Percentiles rank a stretch among this genome's conserved stretches.
These are phyloP conservation scores for Ophioninae sp. DNA, from an alignment of 2,888 invertebrate genomes.

Conservation along the genomic window DNA sequence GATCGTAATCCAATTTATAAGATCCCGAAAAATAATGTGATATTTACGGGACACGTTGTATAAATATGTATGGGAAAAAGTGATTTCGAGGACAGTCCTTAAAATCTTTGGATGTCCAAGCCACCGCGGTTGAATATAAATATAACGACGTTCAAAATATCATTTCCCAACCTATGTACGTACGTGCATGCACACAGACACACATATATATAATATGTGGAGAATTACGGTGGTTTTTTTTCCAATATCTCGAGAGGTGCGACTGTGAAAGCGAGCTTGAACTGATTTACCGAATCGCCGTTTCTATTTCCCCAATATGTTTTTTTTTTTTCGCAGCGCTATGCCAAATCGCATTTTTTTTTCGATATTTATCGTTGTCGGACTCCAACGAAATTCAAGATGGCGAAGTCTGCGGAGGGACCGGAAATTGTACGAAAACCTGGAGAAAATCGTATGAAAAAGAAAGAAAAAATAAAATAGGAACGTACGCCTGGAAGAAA, in stretches of 20 bases:
- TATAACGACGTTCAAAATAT: neutral
- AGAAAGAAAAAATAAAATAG: neutral
- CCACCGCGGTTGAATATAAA: neutral
- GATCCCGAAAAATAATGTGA: too few species aligned
- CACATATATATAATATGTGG: neutral
- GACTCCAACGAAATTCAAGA: neutral
- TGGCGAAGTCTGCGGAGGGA: neutral
- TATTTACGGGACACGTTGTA: too few species aligned
- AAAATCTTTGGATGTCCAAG: neutral
- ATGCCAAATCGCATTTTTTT: neutral
- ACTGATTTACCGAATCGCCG: slow-evolving; percentile 33
- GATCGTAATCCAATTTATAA: too few species aligned
- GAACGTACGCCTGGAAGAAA: neutral
- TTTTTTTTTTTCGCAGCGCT: neutral
- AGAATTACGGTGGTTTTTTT: slow-evolving; percentile 4
- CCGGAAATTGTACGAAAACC: neutral
- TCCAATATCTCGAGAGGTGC: slow-evolving; percentile 26
- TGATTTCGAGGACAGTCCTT: neutral
- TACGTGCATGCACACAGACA: neutral
- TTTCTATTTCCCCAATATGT: neutral
- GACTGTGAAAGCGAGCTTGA: slow-evolving; percentile 12
- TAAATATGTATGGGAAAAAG: neutral
- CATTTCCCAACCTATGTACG: neutral
- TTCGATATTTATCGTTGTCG: neutral
- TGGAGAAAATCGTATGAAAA: neutral